Conservation (phyloP, 2,797 vertebrate species). For the Malacoraja senta region DNA sequence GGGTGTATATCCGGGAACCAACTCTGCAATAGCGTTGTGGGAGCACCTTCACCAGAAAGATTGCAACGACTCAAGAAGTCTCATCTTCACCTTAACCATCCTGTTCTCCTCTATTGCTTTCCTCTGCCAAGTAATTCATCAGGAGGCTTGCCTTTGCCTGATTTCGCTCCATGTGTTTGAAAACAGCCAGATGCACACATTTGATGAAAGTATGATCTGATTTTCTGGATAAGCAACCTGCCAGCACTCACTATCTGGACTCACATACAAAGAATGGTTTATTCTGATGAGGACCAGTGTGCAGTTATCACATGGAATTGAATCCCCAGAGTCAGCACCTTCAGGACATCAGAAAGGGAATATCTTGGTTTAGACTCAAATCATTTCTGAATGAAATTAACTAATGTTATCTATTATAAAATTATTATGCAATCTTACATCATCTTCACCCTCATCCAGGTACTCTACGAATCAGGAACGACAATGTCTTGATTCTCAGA, state of each 20-base stretch:
- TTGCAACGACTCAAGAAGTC: no score
- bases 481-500: slow-evolving; percentile 49
- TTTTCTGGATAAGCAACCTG: neutral
- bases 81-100: neutral
- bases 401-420: neutral
- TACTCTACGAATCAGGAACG: slow-evolving; percentile 39
- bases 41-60: no score
- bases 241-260: no score
- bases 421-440: slow-evolving; percentile 38
- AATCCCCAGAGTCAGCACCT: neutral
- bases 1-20: no score
- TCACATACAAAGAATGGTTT: neutral
- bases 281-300: neutral
- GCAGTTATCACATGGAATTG: neutral
- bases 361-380: neutral
- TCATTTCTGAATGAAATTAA: neutral
- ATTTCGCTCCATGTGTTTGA: neutral
- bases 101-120: neutral
- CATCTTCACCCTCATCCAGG: slow-evolving; percentile 40
- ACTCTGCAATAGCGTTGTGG: no score
- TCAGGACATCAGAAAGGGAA: neutral
- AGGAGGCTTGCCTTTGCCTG: neutral
- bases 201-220: neutral
- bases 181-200: neutral
- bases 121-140: neutral